Base-by-base conservation (phyloP, 2,113 vertebrate species). In the Cardinalis cardinalis region DNA sequence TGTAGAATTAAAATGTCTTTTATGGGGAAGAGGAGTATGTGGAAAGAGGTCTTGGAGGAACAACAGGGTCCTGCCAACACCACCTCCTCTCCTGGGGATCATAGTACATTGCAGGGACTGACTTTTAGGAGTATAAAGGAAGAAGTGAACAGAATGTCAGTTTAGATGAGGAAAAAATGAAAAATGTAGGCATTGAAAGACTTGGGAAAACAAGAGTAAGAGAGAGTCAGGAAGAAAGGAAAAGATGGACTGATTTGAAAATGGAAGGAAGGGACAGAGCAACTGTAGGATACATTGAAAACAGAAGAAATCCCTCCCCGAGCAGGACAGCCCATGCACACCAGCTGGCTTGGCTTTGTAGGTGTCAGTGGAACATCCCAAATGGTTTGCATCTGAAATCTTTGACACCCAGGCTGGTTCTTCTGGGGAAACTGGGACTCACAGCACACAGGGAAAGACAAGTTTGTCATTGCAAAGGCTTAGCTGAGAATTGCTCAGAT, bases 361-460 rank as follows among this genome's bases (percentile, higher is more conserved):
- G n/a, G 16, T 43, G 32, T 16, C 34, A 59, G 12, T 19, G 29
- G 38, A 53, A 18, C 53, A 81, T 51, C 49, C 49, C 5, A 10
- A 78, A 63, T 36, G 4, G 16, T 89, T 63, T 44, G 17, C 1
- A 6, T 24, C 1, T 6, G 31, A 21, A 75, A 59, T 28, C 34
- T 78, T 31, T 63, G 80, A 43, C 40, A 48, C 4, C 12, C 10
- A 19, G 70, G 7, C 14, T 71, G 12, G 19, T 21, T 73, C 36
- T 86, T 34, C 44, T 52, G 64, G 23, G 18, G 14, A 83, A 77
- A 44, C 10, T 20, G 32, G 21, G 40, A 68, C 68, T 73, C 10
- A 1, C 13, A 44, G 69, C 40, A 59, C 28, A 48, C 1, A 3
- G 7, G 31, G 40, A 52, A 84, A 40, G 38, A 55, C 0, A 0